Evolutionary conservation across 2,113 vertebrate genomes (phyloP).

Genomic region (Tretioscincus oriximinensis): DNA sequence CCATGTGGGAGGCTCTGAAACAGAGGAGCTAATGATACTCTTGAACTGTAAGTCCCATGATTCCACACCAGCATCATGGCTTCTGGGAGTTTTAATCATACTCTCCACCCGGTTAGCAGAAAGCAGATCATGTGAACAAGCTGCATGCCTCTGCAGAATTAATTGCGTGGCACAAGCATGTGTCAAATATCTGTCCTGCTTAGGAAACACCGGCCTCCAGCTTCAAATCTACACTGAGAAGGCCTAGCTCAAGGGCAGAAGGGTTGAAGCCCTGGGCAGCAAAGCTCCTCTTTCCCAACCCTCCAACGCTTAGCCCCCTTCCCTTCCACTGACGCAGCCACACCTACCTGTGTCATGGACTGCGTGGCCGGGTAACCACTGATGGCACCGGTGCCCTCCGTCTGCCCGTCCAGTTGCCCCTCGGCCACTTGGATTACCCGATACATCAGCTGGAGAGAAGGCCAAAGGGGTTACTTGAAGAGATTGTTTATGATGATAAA

Average conservation of each 20-base stretch:
- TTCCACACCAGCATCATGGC: not conserved
- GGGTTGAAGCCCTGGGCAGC: not conserved
- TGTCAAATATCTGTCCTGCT: not conserved
- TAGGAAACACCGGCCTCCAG: not conserved
- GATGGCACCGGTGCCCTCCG: conserved; percentile 85
- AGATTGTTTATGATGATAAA: not conserved
- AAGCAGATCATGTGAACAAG: not conserved
- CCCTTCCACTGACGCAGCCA: fast-evolving
- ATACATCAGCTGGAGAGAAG: conserved; percentile 83
- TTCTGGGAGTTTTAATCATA: not conserved
- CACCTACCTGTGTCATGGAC: conserved; percentile 85
- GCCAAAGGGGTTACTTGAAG: not conserved
- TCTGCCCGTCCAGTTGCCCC: conserved; percentile 88
- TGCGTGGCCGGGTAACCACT: conserved; percentile 88
- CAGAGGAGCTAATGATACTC: no score
- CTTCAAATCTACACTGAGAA: not conserved
- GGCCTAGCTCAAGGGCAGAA: not conserved
- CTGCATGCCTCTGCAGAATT: no score
- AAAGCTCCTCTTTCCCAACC: not conserved
- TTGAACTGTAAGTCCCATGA: no score
- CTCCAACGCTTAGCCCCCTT: not conserved
- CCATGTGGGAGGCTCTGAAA: not conserved
- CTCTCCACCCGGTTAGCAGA: not conserved
- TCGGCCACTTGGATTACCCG: conserved; percentile 92
- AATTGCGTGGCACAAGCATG: not conserved